A percentile compares a stretch with the other conserved stretches of the same genome.
phyloP scores from a whole-genome alignment of 2,113 vertebrate genomes.

The Zeus faber region DNA sequence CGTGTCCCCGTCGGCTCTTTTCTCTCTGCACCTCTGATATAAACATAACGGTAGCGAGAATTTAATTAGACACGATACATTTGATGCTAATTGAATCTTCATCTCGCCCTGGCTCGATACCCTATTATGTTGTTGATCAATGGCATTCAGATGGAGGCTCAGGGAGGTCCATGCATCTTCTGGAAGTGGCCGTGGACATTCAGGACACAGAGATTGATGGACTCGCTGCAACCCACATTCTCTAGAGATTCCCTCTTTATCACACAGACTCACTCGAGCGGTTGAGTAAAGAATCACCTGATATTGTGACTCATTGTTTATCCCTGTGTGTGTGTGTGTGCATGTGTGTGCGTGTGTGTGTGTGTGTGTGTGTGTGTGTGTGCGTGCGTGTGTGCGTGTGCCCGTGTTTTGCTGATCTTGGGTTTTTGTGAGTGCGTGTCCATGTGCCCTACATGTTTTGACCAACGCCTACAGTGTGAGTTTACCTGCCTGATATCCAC shows the following conservation, averaged over 20 bases:
- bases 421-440: neutral
- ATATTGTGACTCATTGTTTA: neutral
- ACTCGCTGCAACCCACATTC: constrained; percentile 20
- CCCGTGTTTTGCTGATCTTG: neutral
- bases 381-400: neutral
- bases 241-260: constrained; percentile 31
- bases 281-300: constrained; percentile 21
- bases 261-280: constrained; percentile 8
- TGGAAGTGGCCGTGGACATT: constrained; percentile 18
- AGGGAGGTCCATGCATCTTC: constrained; percentile 28
- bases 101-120: constrained; percentile 40
- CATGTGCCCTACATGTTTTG: neutral
- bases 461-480: too few species aligned
- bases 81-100: constrained; percentile 50
- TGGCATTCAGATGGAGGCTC: constrained; percentile 40
- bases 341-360: constrained; percentile 3
- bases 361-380: constrained; percentile 1
- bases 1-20: neutral
- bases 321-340: neutral
- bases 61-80: constrained; percentile 50
- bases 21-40: constrained; percentile 22
- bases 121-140: constrained; percentile 55
- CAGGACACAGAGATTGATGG: constrained; percentile 30
- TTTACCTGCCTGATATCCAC: too few species aligned
- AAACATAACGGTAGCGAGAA: constrained; percentile 25